Evolutionary conservation across 2,113 vertebrate species (phyloP).

Genomic region (Ciconia maguari): DNA sequence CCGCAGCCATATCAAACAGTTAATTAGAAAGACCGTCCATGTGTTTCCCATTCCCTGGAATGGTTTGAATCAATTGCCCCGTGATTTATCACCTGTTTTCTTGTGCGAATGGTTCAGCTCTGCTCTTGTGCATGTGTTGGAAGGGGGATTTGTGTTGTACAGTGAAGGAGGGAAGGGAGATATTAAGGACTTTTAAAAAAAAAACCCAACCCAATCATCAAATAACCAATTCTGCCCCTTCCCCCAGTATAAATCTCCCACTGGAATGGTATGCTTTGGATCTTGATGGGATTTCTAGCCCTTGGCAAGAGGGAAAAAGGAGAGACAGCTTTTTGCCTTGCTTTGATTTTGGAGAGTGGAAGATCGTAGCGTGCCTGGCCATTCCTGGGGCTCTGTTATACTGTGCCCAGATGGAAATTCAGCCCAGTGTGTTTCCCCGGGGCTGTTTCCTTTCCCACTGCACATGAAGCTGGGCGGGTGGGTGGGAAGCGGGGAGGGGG

Average conservation of each 20-base stretch:
- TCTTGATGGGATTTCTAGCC: not conserved
- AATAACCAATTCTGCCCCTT: not conserved
- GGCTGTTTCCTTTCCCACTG: not conserved
- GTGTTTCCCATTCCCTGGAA: slow-evolving; percentile 75
- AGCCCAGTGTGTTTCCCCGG: not conserved
- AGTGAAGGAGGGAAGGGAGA: not conserved
- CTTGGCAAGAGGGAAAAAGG: not conserved
- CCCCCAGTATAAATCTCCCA: not conserved
- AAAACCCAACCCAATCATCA: not conserved
- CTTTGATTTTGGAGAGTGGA: not conserved
- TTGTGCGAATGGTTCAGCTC: slow-evolving; percentile 45
- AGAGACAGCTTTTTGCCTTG: not conserved
- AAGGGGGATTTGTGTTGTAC: slow-evolving; percentile 24
- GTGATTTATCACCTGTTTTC: slow-evolving; percentile 81
- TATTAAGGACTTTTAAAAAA: not conserved
- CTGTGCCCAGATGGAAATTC: not conserved
- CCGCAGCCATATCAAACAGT: slow-evolving; percentile 55
- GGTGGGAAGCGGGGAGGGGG: not conserved
- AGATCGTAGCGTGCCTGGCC: not conserved
- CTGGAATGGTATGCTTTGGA: not conserved
- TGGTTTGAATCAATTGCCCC: slow-evolving; percentile 62
- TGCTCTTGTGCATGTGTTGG: slow-evolving; percentile 50
- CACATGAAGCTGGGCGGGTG: not conserved
- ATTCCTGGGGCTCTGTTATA: not conserved
- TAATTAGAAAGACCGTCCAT: slow-evolving; percentile 74